Percentiles rank a stretch among this genome's conserved stretches.
Conservation (phyloP, 2,888 invertebrate species). For the Pseudococcus jackbeardsleyi region DNA sequence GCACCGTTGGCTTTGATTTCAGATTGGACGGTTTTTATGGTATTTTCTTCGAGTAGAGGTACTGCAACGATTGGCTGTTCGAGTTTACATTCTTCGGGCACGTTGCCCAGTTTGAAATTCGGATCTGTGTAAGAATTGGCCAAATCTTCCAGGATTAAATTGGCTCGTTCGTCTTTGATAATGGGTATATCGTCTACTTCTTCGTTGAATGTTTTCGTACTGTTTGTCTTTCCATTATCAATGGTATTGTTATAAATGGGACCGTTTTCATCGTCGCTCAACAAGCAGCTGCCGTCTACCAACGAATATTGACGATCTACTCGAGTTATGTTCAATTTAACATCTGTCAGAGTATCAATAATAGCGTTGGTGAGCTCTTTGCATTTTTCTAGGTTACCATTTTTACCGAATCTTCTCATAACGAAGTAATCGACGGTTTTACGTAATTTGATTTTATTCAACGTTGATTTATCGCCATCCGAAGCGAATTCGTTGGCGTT, state of each 20-base stretch:
- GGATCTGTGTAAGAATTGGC: slow-evolving; percentile 30
- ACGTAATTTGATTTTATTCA: neutral
- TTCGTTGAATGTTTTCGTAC: neutral
- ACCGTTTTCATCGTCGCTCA: slow-evolving; percentile 4
- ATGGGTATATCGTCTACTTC: neutral
- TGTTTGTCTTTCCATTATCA: neutral
- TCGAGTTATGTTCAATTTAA: slow-evolving; percentile 51
- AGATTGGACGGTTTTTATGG: neutral
- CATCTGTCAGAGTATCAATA: neutral
- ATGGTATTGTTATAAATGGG: neutral
- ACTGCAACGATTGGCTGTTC: neutral
- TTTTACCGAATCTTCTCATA: slow-evolving; percentile 35
- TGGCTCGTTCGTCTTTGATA: slow-evolving; percentile 24
- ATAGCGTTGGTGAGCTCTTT: slow-evolving; percentile 45
- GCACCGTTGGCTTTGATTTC: slow-evolving; percentile 43
- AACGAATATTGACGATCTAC: slow-evolving; percentile 42
- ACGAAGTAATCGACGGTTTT: slow-evolving; percentile 45
- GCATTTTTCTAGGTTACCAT: slow-evolving; percentile 29
- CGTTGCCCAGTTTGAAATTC: slow-evolving; percentile 8
- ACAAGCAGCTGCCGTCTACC: slow-evolving; percentile 34
- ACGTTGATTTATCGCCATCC: neutral
- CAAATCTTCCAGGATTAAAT: slow-evolving; percentile 22
- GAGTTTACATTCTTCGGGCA: neutral
- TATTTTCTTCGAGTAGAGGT: neutral
- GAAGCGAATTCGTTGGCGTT: neutral